A percentile compares a stretch with the other conserved stretches of the same genome.
These are phyloP conservation scores for Ploceus nigricollis DNA, from an alignment of 2,113 vertebrate genomes.

Conservation along the genomic window DNA sequence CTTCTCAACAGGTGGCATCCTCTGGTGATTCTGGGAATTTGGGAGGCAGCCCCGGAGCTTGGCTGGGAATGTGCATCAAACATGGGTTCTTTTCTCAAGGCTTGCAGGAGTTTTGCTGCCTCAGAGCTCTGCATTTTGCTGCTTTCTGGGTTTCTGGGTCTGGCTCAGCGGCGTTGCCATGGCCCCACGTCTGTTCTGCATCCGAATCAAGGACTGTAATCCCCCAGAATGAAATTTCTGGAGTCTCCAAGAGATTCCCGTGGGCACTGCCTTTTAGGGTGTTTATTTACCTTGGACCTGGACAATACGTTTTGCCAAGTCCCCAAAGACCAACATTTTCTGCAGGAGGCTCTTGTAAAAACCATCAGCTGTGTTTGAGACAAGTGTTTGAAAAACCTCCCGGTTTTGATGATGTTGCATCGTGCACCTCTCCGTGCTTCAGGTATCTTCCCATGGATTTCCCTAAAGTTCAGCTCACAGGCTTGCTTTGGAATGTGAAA, in stretches of 20 bases:
- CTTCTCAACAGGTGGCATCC: not conserved
- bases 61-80: not conserved
- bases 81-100: not conserved
- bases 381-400: not conserved
- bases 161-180: rapidly evolving
- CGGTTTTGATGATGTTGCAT: not conserved
- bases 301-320: not conserved
- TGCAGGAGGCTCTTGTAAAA: slow-evolving; percentile 1
- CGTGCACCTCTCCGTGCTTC: not conserved
- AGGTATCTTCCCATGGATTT: not conserved
- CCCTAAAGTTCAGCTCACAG: not conserved
- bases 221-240: not conserved
- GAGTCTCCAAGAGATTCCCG: not conserved
- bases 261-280: not conserved
- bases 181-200: not conserved
- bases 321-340: rapidly evolving
- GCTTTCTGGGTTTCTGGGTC: not conserved
- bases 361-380: not conserved
- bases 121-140: not conserved
- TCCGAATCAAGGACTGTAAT: not conserved
- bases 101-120: not conserved
- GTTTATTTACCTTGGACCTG: not conserved
- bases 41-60: not conserved
- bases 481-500: slow-evolving; percentile 44
- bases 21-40: rapidly evolving